Percentiles rank a stretch among this genome's conserved stretches.
These are phyloP conservation scores for Coelinius sp. DNA, from an alignment of 2,888 invertebrate species.

Conservation along the genomic window DNA sequence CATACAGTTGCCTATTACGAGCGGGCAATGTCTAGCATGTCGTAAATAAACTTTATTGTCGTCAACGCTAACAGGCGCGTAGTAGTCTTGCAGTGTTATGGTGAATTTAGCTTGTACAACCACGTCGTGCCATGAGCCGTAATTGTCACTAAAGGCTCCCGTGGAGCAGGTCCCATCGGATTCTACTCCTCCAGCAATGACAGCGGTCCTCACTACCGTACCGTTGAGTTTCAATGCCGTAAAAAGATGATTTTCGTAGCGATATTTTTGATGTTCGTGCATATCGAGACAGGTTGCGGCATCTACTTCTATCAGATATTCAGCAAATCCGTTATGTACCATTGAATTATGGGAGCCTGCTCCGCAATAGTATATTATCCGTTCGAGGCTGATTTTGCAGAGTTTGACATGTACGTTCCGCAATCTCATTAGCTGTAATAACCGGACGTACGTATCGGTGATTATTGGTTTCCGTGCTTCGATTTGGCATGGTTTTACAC, in stretches of 20 bases:
- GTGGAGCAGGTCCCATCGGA: neutral
- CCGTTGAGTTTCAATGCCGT: neutral
- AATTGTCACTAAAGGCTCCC: neutral
- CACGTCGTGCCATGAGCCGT: neutral
- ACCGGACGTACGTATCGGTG: neutral
- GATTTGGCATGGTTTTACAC: neutral
- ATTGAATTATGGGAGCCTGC: neutral
- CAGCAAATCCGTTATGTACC: neutral
- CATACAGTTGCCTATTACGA: neutral
- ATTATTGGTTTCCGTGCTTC: neutral
- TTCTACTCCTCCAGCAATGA: neutral
- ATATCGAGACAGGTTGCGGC: neutral
- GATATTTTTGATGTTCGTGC: neutral
- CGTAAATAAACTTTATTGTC: neutral
- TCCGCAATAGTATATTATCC: neutral
- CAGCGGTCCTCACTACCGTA: neutral
- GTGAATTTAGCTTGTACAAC: neutral
- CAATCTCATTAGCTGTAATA: neutral
- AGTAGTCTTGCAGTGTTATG: neutral
- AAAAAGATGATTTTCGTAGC: neutral
- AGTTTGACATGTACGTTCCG: neutral
- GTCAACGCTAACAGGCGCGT: neutral
- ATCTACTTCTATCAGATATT: neutral
- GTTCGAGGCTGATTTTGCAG: neutral
- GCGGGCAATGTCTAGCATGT: neutral